Evolutionary conservation across 1,140 invertebrate species (phyloP), one percentile per base, ranked within the genome.

Genomic region (Ceratina calcarata): DNA sequence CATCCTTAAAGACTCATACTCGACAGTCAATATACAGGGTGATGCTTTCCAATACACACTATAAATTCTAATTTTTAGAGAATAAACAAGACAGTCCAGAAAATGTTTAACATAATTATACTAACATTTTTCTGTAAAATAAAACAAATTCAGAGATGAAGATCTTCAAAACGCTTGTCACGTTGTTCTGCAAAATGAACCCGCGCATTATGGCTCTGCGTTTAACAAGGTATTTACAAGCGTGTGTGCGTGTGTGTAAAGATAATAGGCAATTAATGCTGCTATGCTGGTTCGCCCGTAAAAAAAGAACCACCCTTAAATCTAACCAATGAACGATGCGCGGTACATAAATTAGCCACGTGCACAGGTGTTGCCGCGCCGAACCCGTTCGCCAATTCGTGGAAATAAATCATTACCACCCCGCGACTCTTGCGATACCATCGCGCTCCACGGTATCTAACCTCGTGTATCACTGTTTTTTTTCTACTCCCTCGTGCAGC

Each of bases 361-460:
- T 12, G 75, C 67, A 16, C 75, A 71, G 67, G 75, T 71, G 75
- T 78, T 71, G 75, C 68, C 58, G 75, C 58, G 75, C 67, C 57
- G 71, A 78, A 71, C 53, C 67, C 75, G 75, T 71, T 76, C 57
- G 58, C 45, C 68, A 58, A 78, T 78, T 78, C 76, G 60, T 60
- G 67, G 69, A 72, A 62, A 72, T 78, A 78, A 78, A 78, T 78
- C 76, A 78, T 72, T 71, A 78, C 55, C 24, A 53, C 15, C 61
- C 27, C 60, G 58, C 4, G 51, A 24, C 51, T 27, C 45, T 24
- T 22, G 57, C 68, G 60, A 64, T 27, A 45, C 55, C 51, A 69
- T 70, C 74, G n/a, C 74, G n/a, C 55, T 20, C 49, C 58, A 4
- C 22, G 51, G 18, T 32, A 77, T 70, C 74, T 69, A 70, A 69